Evolutionary conservation across 2,797 vertebrate genomes (phyloP), one percentile per base, ranked within the genome.

Genomic region (Erethizon dorsatum): DNA sequence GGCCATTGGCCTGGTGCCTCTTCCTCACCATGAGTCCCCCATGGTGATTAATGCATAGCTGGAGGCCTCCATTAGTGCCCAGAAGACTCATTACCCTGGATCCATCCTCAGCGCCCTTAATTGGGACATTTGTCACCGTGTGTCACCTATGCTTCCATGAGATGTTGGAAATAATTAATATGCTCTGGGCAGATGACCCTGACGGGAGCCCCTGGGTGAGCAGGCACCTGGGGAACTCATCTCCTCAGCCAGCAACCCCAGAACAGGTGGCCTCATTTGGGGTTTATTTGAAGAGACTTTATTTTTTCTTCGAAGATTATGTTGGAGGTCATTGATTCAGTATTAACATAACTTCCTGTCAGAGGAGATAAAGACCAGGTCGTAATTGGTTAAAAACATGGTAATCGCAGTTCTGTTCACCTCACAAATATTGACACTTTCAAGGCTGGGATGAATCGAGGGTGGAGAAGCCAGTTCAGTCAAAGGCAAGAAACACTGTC

Each of bases 301-400:
- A 54, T 92, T 63, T 47, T 82, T 69, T 41, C n/a, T 5, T 6
- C 31, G 41, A 91, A 90, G 71, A 85, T 78, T 37, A 84, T 78
- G 54, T 67, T 87, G 79, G 41, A 61, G 79, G 85, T 71, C 93
- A 88, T 85, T 90, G 86, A 97, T 96, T 97, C 94, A 91, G 87
- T 97, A 85, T 97, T 96, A 96, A 77, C 91, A 83, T 97, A 97
- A 95, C 88, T 91, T 95, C 61, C 63, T 83, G 93, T 85, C 77
- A 79, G 65, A 91, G 85, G 84, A 91, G 93, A 94, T 90, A 88
- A 96, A 96, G 94, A 88, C 47, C 14, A 10, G 8, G 24, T 41
- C 10, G 50, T 63, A 91, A 90, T 63, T 92, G 94, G 95, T 78
- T 79, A 31, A 82, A 94, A 92, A 83, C 90, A 37, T 80, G 92